These are phyloP conservation scores for Formicarius rufipectus DNA, from an alignment of 2,113 vertebrate species.

Conservation along the genomic window DNA sequence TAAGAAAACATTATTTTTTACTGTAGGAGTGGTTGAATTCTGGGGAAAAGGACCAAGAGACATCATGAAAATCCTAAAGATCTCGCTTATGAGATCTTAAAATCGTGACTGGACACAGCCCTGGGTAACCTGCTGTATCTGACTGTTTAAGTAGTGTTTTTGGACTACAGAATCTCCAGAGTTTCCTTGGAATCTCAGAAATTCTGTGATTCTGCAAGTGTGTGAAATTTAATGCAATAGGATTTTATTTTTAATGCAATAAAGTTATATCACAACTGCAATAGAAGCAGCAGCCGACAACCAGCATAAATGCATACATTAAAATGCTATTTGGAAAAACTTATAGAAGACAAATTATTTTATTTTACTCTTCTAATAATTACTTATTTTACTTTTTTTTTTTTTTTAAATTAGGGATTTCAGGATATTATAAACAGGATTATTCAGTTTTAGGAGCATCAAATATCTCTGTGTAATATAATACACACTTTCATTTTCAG, in stretches of 20 bases:
- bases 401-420: background rate
- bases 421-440: background rate
- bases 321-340: background rate
- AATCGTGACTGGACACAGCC: background rate
- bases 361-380: background rate
- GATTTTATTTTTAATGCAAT: background rate
- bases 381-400: background rate
- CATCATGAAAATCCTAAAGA: too few species aligned
- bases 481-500: background rate
- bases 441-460: background rate
- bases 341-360: accelerated
- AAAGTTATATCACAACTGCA: background rate
- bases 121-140: background rate
- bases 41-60: background rate
- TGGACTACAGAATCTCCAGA: background rate
- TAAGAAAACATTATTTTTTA: background rate
- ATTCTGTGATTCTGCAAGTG: background rate
- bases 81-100: too few species aligned
- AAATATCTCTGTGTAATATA: background rate
- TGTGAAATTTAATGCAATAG: background rate
- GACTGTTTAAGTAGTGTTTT: background rate
- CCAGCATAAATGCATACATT: background rate
- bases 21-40: background rate
- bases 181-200: background rate
- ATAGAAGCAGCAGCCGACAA: background rate